Base-by-base conservation (phyloP, 2,113 vertebrate species). In the Sturnira hondurensis region DNA sequence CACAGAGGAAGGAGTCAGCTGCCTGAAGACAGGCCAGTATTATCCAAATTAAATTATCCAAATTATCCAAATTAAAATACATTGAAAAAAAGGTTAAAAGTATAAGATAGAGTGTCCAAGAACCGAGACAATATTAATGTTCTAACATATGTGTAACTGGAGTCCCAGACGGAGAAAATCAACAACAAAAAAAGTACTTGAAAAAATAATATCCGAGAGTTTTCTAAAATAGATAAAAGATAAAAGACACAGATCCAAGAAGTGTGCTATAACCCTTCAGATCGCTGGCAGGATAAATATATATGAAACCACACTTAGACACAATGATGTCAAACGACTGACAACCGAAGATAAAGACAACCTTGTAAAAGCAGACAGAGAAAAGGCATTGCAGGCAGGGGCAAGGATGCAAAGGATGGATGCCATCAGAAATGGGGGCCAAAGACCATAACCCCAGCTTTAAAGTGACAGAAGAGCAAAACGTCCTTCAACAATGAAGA, bases 141-240 rank as follows among this genome's bases (percentile, higher is more conserved):
- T 31, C 61, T 63, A 63, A 28, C 28, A 63, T 63, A 63, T 31
- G 24, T 31, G 61, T 63, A 63, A 63, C 14, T 63, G 61, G 28
- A 63, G 61, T 31, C 61, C 61, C 13, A 63, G 58, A 12, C 6
- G 50, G 61, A 90, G 70, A 90, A 74, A 63, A 84, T 68, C 47
- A 88, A 56, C 38, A 68, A 93, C 63, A 52, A 81, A 63, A 24
- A 33, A 73, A 47, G 47, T 83, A 89, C 70, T 70, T 68, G 47
- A 61, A 54, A 56, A 74, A 50, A 68, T 68, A 88, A 58, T 58
- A 63, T 47, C 70, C 82, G 45, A 65, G 86, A 63, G 70, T 91
- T 91, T 76, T 82, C 82, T 78, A 95, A 96, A 92, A 93, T 54
- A 87, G 70, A 82, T 83, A 43, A 63, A 83, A 77, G 31, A 56